Base-by-base conservation (phyloP, 2,888 invertebrate species). In the Pollenia griseotomentosa region DNA sequence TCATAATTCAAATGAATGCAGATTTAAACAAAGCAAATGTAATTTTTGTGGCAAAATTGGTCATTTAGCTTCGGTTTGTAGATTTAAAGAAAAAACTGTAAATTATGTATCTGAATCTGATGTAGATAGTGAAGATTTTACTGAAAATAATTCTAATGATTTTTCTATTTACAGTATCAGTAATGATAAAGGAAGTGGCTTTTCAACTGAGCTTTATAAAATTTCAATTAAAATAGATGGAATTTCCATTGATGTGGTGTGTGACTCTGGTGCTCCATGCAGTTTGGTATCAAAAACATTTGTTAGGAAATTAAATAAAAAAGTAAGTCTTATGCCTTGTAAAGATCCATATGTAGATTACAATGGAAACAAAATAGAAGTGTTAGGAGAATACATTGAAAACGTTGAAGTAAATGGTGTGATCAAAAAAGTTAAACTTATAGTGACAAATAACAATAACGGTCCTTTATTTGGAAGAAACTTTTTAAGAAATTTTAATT, bases 11-110 rank as follows among this genome's bases (percentile, higher is more conserved):
- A 48, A 59, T 46, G 44, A 44, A 23, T 77, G 78, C 23, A 40
- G 46, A 70, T 78, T 48, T 65, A 65, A 65, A 16, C 10, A 48
- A 14, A 77, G 70, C 55, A 83, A 70, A 71, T 83, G 83, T 19
- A 40, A 71, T 65, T 61, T 53, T 12, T 84, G 79, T 66, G 23
- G 61, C 6, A 84, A 74, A 73, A 51, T 77, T 63, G 59, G 59
- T 9, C 33, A 59, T 59, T 33, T 59, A 33, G 23, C 59, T 11
- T 59, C 59, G 33, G 57, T 77, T 61, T 61, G 19, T 19, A 19
- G 19, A 19, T 19, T 19, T 1, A 19, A 19, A 19, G 19, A 19
- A 19, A 19, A 19, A 19, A 2, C 19, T 19, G 19, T 19, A 19
- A 19, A 19, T 19, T 19, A 19, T 19, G 19, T 19, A 1, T 19